Percentiles rank a stretch among this genome's conserved stretches.
Conservation (phyloP, 1,140 invertebrate genomes). For the Drosophila quadrilineata region DNA sequence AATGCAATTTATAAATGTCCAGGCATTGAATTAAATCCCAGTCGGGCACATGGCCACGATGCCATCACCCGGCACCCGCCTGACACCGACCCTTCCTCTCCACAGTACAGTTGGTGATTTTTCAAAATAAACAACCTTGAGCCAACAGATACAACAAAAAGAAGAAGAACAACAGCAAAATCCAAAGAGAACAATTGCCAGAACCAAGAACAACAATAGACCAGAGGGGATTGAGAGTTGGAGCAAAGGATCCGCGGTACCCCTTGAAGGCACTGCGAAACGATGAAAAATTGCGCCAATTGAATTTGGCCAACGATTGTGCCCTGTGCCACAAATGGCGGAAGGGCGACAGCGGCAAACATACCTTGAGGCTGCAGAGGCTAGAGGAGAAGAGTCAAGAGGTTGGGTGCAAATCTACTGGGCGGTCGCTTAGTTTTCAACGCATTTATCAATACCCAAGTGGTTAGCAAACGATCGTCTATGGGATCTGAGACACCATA, state of each 20-base stretch:
- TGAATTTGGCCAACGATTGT: conserved; percentile 76
- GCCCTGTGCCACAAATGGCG: conserved; percentile 47
- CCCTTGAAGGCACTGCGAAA: conserved; percentile 58
- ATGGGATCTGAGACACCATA: conserved; percentile 13
- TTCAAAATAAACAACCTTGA: conserved; percentile 79
- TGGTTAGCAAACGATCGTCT: conserved; percentile 37
- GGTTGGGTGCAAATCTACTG: conserved; percentile 64
- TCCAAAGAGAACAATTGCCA: conserved; percentile 19
- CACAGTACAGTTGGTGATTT: conserved; percentile 64
- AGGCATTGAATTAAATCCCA: conserved; percentile 76
- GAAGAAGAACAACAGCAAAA: conserved; percentile 43
- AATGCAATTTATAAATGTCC: conserved; percentile 79
- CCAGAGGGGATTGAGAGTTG: conserved; percentile 28
- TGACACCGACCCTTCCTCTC: neutral
- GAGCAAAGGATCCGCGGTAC: conserved; percentile 54
- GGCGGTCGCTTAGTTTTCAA: conserved; percentile 78
- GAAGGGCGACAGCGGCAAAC: conserved; percentile 15
- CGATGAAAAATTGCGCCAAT: conserved; percentile 77
- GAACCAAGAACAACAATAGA: conserved; percentile 62
- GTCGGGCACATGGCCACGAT: conserved; percentile 57
- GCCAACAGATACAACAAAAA: conserved; percentile 29
- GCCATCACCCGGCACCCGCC: neutral
- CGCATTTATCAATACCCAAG: conserved; percentile 78
- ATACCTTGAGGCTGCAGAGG: no score
- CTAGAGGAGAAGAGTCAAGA: conserved; percentile 3